Base-by-base conservation (phyloP, 1,140 invertebrate species). In the Trissolcus basalis region DNA sequence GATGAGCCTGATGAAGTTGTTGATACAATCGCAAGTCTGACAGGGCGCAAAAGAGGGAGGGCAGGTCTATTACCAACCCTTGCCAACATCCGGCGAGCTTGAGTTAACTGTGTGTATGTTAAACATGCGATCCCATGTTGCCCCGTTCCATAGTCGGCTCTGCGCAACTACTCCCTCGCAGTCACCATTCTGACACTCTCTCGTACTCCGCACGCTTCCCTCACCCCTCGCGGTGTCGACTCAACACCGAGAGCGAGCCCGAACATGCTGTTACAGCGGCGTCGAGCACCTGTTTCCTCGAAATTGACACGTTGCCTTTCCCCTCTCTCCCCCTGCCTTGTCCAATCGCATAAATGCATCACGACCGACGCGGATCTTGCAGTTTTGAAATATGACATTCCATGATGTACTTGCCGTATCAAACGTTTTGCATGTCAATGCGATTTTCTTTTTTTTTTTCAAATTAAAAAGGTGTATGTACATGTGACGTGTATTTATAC, bases 261-360 rank as follows among this genome's bases (percentile, higher is more conserved):
- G 80, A 85, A 85, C 84, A 86, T 81, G 80, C 82, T 86, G 85
- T 85, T 83, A 82, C 84, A 82, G 82, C 82, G 82, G 81, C 82
- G 82, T 85, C 77, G 82, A 85, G 83, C 85, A 85, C 65, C 74
- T 79, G 74, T 79, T 79, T 77, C 75, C 73, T 74, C 72, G 49
- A 75, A 78, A 78, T 76, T 81, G 82, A 86, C 85, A 85, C 85
- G 83, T 83, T 81, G 79, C 80, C 82, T 77, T 69, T 70, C 51
- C 33, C 43, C 47, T 33, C 33, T 13, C 11, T 15, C 45, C 27
- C 32, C 2, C 19, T 6, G 2, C 19, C n/a, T n/a, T n/a, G n/a
- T 27, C 19, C 6, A 27, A 27, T 27, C 19, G 6, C 19, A n/a
- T n/a, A 27, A 27, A 27, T 27, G 19, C 19, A 27, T 27, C n/a